Conservation (phyloP, 2,113 vertebrate species). For the Parotia lawesii region DNA sequence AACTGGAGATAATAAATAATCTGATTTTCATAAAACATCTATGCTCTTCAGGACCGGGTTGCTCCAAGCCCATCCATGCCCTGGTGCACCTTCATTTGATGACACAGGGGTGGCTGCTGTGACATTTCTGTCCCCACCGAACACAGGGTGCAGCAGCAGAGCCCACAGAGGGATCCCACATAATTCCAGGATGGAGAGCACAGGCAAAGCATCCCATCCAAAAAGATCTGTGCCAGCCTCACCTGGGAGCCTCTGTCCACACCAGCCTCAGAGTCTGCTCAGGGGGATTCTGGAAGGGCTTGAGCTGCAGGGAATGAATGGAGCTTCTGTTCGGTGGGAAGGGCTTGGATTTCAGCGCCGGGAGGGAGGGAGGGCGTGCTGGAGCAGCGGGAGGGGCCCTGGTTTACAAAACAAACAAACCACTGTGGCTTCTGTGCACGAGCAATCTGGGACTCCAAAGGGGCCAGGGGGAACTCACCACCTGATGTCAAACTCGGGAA, state of each 20-base stretch:
- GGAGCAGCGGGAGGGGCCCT: not conserved
- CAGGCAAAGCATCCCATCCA: not conserved
- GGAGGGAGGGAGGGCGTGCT: not conserved
- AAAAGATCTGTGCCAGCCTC: not conserved
- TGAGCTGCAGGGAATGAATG: not conserved
- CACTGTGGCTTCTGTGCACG: not conserved
- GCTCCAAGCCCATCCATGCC: not conserved
- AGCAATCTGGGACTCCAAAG: not conserved
- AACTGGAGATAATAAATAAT: not conserved
- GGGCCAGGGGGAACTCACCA: not conserved
- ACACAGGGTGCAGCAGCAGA: rapidly evolving
- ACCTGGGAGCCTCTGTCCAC: not conserved
- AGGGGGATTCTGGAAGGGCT: not conserved
- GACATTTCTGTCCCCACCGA: not conserved
- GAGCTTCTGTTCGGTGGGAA: not conserved
- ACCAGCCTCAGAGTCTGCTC: rapidly evolving
- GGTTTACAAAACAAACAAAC: constrained; percentile 24
- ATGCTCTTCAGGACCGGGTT: too few relatives aligned
- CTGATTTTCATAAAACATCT: rapidly evolving
- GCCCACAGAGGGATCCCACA: rapidly evolving
- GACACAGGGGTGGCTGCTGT: not conserved
- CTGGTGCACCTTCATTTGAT: rapidly evolving
- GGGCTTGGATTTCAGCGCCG: not conserved
- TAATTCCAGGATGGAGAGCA: not conserved
- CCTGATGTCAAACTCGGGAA: not conserved